Evolutionary conservation across 64 coral and sea anemone species (phyloP), one percentile per base, ranked within the genome.

Genomic region (Montipora efflorescens): DNA sequence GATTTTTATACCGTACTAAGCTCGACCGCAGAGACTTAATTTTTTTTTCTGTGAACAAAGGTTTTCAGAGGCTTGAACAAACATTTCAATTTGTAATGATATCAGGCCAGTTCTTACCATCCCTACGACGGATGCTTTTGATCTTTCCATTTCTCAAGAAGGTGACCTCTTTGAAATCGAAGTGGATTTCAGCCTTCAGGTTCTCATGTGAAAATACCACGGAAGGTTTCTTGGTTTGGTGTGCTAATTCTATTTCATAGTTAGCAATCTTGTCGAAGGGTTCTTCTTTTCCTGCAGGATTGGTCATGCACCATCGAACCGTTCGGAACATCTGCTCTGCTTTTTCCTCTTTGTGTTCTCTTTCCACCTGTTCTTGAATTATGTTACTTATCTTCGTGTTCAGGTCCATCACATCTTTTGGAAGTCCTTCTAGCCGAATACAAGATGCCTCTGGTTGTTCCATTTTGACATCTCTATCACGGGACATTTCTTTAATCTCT

Each of bases 201-300:
- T 86, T 72, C 47, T 72, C 18, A 72, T 86, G 82, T 23, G 82
- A 71, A 68, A 86, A 86, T 47, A 86, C 7, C 3, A 86, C 18
- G 2, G 82, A 86, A 2, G 82, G 62, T 51, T 51, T 70, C 66
- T 86, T 86, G 9, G 44, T 9, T 71, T 86, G 45, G 68, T 1
- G 52, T 10, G 82, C 82, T 52, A 45, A 86, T 23, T 86, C 82
- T 70, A 86, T 72, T 20, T 86, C 82, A 86, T 71, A 49, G 66
- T 86, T 86, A 47, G 66, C 64, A 19, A 86, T 51, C 47, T 86
- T 86, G 14, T 86, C 82, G 15, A 86, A 86, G 19, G 66, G 82
- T 15, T 71, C 47, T 28, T 48, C 36, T 50, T 86, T 70, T 70
- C 64, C 64, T 21, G 62, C 16, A 2, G 64, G 0, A 10, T 50